phyloP scores from a whole-genome alignment of 2,797 vertebrate species.

The Zalophus californianus region DNA sequence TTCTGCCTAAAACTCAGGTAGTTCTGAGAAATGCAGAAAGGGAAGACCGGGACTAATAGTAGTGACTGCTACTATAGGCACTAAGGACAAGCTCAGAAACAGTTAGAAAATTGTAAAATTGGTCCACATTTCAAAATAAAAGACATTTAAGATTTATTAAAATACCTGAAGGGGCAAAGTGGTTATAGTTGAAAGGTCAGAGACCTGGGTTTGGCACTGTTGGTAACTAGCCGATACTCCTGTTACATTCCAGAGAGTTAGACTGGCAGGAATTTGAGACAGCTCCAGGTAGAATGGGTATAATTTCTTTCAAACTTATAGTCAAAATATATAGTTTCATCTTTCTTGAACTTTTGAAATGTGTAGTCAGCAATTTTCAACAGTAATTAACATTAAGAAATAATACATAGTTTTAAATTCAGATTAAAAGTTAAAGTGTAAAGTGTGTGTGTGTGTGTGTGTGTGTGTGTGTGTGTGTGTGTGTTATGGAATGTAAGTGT shows the following conservation, averaged over 20 bases:
- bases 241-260: not conserved
- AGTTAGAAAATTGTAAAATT: not conserved
- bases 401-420: conserved; percentile 22
- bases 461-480: not conserved
- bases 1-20: not conserved
- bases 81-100: not conserved
- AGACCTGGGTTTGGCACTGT: not conserved
- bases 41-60: not conserved
- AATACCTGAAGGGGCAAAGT: not conserved
- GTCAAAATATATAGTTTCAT: not conserved
- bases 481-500: not conserved
- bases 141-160: conserved; percentile 40
- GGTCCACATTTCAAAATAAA: conserved; percentile 25
- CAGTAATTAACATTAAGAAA: conserved; percentile 17
- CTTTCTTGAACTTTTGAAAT: conserved; percentile 30
- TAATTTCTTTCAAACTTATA: not conserved
- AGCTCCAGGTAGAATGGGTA: not conserved
- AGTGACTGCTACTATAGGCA: not conserved
- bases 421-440: conserved; percentile 4
- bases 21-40: not conserved
- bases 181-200: conserved; percentile 4
- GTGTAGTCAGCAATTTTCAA: conserved; percentile 19
- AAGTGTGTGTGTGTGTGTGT: not conserved
- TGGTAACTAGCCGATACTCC: not conserved
- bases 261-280: conserved; percentile 6